Conservation (phyloP, 2,113 vertebrate species). For the Carollia perspicillata region DNA sequence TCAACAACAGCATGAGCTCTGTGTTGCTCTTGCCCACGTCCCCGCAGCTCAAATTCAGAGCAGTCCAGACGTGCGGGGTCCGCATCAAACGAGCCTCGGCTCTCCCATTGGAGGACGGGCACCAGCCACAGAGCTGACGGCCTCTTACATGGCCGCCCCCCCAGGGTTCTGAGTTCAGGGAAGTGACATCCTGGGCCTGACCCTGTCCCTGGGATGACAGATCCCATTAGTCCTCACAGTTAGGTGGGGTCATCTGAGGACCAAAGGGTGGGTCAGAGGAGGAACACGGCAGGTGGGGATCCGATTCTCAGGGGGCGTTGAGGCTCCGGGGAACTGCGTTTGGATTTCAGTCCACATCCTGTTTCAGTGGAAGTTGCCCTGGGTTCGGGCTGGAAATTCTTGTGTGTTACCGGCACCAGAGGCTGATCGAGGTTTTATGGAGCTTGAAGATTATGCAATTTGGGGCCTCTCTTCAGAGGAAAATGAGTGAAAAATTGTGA, state of each 20-base stretch:
- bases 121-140: fast-evolving
- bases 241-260: fast-evolving
- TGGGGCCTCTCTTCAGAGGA: not conserved
- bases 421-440: not conserved
- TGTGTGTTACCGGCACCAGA: not conserved
- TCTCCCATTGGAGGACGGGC: fast-evolving
- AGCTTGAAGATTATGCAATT: not conserved
- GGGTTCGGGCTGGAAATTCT: not conserved
- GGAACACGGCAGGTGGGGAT: fast-evolving
- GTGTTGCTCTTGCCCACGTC: not conserved
- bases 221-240: not conserved
- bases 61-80: fast-evolving
- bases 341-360: not conserved
- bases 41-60: not conserved
- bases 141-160: fast-evolving
- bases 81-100: not conserved
- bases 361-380: not conserved
- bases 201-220: not conserved
- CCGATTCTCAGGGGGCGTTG: too few species aligned
- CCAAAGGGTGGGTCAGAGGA: not conserved
- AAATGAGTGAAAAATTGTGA: not conserved
- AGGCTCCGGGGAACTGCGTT: not conserved
- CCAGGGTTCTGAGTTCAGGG: not conserved
- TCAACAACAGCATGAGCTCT: not conserved
- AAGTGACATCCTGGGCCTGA: too few species aligned